Conservation (phyloP, 2,113 vertebrate species). For the Rallus limicola region DNA sequence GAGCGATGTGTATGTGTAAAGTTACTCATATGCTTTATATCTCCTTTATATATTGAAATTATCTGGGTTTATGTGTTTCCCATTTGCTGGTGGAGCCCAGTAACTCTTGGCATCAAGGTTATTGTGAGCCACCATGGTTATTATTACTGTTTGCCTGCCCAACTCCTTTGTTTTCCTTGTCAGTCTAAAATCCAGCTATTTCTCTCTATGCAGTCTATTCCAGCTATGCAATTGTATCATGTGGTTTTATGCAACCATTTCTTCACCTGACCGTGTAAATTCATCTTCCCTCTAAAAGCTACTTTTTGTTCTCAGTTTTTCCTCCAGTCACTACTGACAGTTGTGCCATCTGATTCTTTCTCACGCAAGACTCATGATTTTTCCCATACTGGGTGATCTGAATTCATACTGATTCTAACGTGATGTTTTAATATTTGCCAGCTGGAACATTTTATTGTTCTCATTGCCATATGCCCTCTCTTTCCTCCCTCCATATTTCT, state of each 20-base stretch:
- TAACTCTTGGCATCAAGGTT: conserved; percentile 13
- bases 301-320: conserved; percentile 2
- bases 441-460: conserved; percentile 2
- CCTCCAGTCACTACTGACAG: neutral
- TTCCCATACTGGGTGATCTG: neutral
- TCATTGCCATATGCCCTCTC: neutral
- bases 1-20: conserved; percentile 28
- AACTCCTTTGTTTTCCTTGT: conserved; percentile 43
- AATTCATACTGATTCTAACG: neutral
- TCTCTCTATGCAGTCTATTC: neutral
- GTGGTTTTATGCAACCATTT: conserved; percentile 7
- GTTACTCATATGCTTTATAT: conserved; percentile 33
- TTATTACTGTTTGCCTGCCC: conserved; percentile 3
- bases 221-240: conserved; percentile 18
- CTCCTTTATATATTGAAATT: conserved; percentile 56
- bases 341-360: conserved; percentile 43
- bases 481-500: neutral
- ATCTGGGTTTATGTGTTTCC: neutral
- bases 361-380: conserved; percentile 19
- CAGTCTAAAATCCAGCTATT: conserved; percentile 11
- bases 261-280: conserved; percentile 35
- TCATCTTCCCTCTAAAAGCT: neutral
- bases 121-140: neutral
- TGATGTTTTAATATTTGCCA: conserved; percentile 34
- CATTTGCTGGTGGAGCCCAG: neutral